phyloP scores from a whole-genome alignment of 1,140 invertebrate genomes.

The Sipha flava region DNA sequence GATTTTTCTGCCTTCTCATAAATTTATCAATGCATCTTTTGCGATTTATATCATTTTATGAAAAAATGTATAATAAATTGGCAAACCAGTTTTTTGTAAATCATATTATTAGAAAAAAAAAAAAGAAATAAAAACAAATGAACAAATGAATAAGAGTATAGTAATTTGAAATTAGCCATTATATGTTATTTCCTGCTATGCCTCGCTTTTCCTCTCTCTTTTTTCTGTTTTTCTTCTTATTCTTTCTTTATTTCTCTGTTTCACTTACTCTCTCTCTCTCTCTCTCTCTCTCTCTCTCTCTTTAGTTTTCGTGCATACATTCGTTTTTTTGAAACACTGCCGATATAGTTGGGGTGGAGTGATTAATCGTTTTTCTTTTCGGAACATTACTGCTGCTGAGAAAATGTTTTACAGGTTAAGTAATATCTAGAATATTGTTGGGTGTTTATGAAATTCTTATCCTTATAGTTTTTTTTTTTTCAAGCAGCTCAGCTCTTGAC shows the following conservation, averaged over 20 bases:
- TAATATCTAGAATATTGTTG: neutral
- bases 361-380: neutral
- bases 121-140: neutral
- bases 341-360: neutral
- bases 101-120: neutral
- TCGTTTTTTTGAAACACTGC: neutral
- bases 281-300: neutral
- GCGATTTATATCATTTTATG: constrained; percentile 8
- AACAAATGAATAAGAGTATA: neutral
- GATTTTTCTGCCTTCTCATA: constrained; percentile 15
- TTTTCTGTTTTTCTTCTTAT: neutral
- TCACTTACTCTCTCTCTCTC: neutral
- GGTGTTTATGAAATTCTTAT: neutral
- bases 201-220: too few relatives aligned
- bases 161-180: neutral
- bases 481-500: neutral
- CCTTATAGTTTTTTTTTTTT: neutral
- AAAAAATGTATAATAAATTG: neutral
- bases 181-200: too few relatives aligned
- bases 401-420: neutral
- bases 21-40: constrained; percentile 11
- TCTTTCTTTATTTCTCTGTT: neutral
- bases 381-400: neutral
- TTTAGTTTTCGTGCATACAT: neutral
- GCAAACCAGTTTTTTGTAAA: neutral